Evolutionary conservation across 2,113 vertebrate genomes (phyloP).

Genomic region (Alouatta palliata): DNA sequence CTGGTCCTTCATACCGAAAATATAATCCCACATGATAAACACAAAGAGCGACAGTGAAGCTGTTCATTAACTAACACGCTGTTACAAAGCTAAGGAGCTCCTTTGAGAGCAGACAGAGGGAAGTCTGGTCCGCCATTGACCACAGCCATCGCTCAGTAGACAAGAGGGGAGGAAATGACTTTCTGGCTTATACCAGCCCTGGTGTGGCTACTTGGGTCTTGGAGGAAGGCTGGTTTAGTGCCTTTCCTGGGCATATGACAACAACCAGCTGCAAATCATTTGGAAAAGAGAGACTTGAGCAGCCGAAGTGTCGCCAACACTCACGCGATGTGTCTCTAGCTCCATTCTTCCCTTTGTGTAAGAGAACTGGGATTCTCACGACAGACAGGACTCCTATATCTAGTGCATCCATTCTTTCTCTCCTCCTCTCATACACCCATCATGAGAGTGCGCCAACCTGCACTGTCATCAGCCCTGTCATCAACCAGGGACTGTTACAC

Average conservation of each 20-base stretch:
- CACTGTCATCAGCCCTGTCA: background rate
- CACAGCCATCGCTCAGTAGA: background rate
- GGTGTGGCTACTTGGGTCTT: background rate
- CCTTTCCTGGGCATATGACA: background rate
- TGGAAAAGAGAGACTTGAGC: background rate
- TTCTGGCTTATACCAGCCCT: background rate
- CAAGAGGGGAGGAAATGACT: background rate
- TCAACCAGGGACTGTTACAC: background rate
- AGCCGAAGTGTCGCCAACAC: background rate
- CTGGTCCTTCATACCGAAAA: constrained; percentile 53
- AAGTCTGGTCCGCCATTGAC: constrained; percentile 22
- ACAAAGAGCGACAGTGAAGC: constrained; percentile 56
- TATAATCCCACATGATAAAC: constrained; percentile 40
- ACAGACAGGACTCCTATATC: background rate
- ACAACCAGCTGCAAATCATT: background rate
- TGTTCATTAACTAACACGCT: constrained; percentile 39
- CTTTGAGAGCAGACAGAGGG: constrained; percentile 63
- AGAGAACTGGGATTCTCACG: background rate
- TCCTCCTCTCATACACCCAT: background rate
- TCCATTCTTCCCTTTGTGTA: background rate
- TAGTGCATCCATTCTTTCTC: background rate
- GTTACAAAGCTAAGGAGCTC: constrained; percentile 54
- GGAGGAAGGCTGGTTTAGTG: background rate
- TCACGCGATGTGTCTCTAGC: background rate
- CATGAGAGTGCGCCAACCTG: too few species aligned